phyloP scores from a whole-genome alignment of 2,888 invertebrate genomes.

The Cheilosia urbana region DNA sequence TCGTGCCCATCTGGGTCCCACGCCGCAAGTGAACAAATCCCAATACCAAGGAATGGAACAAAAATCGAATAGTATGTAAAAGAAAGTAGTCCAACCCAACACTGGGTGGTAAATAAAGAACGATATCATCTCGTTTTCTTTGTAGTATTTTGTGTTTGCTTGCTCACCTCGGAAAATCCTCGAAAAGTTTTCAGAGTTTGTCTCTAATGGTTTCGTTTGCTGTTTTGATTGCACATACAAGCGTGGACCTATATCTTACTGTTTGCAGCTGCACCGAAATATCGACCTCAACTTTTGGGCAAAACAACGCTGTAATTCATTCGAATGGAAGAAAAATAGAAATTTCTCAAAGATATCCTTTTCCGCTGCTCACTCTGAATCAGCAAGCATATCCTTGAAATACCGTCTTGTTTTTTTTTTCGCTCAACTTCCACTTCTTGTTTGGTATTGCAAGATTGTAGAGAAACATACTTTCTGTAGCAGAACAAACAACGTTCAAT shows the following conservation, averaged over 20 bases:
- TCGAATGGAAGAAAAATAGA: constrained; percentile 47
- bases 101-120: constrained; percentile 30
- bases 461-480: constrained; percentile 10
- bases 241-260: constrained; percentile 10
- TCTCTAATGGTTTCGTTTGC: constrained; percentile 49
- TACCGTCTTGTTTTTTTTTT: constrained; percentile 1
- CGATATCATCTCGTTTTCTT: constrained; percentile 59
- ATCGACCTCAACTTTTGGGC: constrained; percentile 55
- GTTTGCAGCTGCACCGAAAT: constrained; percentile 46
- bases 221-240: constrained; percentile 54
- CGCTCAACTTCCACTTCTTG: not conserved
- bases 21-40: constrained; percentile 39
- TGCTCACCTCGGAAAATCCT: constrained; percentile 49
- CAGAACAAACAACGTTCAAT: constrained; percentile 23
- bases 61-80: constrained; percentile 14
- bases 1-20: constrained; percentile 69
- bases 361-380: constrained; percentile 5
- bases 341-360: constrained; percentile 39
- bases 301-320: constrained; percentile 66
- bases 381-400: constrained; percentile 26
- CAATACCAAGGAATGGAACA: constrained; percentile 22
- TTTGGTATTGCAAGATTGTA: constrained; percentile 23
- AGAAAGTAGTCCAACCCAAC: not conserved
- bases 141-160: constrained; percentile 43
- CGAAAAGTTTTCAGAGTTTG: constrained; percentile 25